A percentile compares a stretch with the other conserved stretches of the same genome.
These are phyloP conservation scores for Ips typographus DNA, from an alignment of 1,140 invertebrate genomes.

Conservation along the genomic window DNA sequence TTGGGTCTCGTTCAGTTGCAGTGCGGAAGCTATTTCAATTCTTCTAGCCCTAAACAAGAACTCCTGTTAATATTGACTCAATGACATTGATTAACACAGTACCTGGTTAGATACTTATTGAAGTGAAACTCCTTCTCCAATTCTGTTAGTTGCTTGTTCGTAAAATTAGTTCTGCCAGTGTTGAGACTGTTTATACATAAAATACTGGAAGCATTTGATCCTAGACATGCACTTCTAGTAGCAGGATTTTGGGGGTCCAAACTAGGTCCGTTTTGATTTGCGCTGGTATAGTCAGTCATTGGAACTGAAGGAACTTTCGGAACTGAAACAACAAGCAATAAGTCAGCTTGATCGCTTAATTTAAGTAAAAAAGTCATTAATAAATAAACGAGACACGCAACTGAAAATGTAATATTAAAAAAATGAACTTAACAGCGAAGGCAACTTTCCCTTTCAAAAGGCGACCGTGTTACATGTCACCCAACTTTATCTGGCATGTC, in stretches of 20 bases:
- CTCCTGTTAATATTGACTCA: not conserved
- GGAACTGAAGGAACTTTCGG: conserved; percentile 64
- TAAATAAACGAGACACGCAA: too few relatives aligned
- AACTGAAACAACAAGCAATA: conserved; percentile 58
- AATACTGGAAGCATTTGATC: conserved; percentile 49
- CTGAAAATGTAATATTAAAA: too few relatives aligned
- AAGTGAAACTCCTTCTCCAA: conserved; percentile 99
- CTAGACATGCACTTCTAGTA: conserved; percentile 44
- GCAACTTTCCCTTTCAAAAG: conserved; percentile 9
- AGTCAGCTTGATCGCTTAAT: not conserved
- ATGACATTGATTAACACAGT: not conserved
- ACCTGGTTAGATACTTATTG: conserved; percentile 93
- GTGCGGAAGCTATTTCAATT: conserved; percentile 95
- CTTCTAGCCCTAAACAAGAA: conserved; percentile 70
- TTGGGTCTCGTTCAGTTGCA: conserved; percentile 97
- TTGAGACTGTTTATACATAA: conserved; percentile 61
- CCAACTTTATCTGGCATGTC: conserved; percentile 22
- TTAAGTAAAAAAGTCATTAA: too few relatives aligned
- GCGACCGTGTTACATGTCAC: conserved; percentile 20
- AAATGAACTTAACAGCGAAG: too few relatives aligned
- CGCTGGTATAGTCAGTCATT: conserved; percentile 41
- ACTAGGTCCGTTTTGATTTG: conserved; percentile 32
- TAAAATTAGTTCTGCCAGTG: conserved; percentile 95
- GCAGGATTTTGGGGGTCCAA: conserved; percentile 45
- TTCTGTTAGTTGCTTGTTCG: conserved; percentile 98